Conservation (phyloP, 2,888 invertebrate genomes). For the Ecliptopera silaceata region DNA sequence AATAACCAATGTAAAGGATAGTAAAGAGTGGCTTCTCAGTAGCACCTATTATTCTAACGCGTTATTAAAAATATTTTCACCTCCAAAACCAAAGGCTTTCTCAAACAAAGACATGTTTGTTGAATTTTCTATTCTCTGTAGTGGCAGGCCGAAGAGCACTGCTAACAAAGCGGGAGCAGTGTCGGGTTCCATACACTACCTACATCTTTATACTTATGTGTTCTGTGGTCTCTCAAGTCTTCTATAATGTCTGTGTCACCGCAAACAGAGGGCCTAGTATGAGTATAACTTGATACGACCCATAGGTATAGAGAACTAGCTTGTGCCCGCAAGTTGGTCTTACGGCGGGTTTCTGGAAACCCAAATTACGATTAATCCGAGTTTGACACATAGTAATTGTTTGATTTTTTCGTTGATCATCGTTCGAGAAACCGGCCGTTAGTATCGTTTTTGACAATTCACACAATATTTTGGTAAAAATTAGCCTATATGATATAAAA, state of each 20-base stretch:
- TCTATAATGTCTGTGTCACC: constrained; percentile 17
- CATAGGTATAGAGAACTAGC: too few relatives aligned
- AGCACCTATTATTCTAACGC: constrained; percentile 23
- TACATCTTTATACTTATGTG: constrained; percentile 29
- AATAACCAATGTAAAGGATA: neutral
- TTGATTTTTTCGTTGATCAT: too few relatives aligned
- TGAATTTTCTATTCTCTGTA: constrained; percentile 42
- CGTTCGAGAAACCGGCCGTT: too few relatives aligned
- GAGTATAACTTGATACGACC: too few relatives aligned
- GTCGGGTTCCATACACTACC: constrained; percentile 50
- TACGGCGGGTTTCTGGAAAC: too few relatives aligned
- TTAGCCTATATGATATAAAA: too few relatives aligned
- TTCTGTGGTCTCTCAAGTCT: constrained; percentile 1
- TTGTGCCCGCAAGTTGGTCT: too few relatives aligned
- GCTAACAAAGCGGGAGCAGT: constrained; percentile 60
- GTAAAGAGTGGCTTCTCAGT: neutral
- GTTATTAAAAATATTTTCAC: constrained; percentile 37
- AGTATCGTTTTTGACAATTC: too few relatives aligned
- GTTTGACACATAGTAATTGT: too few relatives aligned
- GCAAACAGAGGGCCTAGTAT: too few relatives aligned
- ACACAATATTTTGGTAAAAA: too few relatives aligned
- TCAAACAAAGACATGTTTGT: constrained; percentile 37
- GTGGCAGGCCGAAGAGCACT: constrained; percentile 56
- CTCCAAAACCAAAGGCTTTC: constrained; percentile 34
- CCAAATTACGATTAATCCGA: too few relatives aligned